Base-by-base conservation (phyloP, 2,113 vertebrate genomes). In the Ptychochromis oligacanthus region DNA sequence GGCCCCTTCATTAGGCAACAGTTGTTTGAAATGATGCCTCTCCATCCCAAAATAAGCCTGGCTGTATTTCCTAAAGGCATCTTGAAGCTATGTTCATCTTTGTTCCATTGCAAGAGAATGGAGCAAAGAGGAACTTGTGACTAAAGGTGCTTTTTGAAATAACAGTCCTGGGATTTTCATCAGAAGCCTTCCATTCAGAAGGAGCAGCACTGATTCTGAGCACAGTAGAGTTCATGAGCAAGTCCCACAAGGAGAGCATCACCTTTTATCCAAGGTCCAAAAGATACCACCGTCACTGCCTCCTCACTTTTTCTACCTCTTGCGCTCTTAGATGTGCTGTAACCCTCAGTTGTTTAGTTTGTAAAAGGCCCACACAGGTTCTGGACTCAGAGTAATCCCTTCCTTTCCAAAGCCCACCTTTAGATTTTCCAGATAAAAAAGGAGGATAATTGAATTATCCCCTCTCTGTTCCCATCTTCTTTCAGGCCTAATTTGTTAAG, bases 361-460 rank as follows among this genome's bases (percentile, higher is more conserved):
- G 95, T 96, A 90, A 91, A 83, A 78, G 91, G 87, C 95, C 93
- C 95, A 96, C 96, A 96, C 96, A 96, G 95, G 90, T 96, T 96
- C 95, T 96, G 95, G 95, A 95, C 93, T 95, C 92, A 9, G 94
- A 96, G 95, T 96, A 96, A 97, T 96, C 96, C 96, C 88, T 94
- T 75, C 93, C 80, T 87, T 90, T 88, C 79, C 64, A 92, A 85
- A 86, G 94, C 94, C 94, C 95, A 96, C 96, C 95, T 95, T 96
- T 96, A 94, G 80, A 93, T 95, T 95, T 95, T 94, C 46, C 56
- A 49, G 70, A 87, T 92, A 74, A 93, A 91, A 81, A 95, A 95
- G 61, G 52, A 78, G 88, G 95, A 95, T 97, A 96, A 97, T 97
- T 97, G 96, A 97, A 97, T 97, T 97, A 97, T 97, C 96, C 96